A percentile compares a stretch with the other conserved stretches of the same genome.
Conservation (phyloP, 2,113 vertebrate species). For the Phaethon lepturus region DNA sequence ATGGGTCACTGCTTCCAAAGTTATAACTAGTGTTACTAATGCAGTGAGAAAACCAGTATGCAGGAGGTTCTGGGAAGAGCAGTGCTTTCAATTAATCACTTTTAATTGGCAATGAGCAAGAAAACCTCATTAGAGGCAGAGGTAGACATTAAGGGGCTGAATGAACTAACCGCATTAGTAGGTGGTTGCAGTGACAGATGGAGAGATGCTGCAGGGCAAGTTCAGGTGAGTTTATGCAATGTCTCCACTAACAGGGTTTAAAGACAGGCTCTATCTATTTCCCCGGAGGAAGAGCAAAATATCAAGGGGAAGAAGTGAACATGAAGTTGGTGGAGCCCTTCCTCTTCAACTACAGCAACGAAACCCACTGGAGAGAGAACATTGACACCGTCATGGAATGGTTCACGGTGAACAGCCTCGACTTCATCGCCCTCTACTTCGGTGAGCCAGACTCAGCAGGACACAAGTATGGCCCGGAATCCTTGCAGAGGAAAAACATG, state of each 20-base stretch:
- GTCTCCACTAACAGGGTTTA: constrained; percentile 79
- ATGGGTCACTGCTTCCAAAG: not conserved
- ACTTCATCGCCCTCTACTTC: constrained; percentile 89
- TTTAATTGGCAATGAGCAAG: not conserved
- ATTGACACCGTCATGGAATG: constrained; percentile 81
- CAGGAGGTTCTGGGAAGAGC: not conserved
- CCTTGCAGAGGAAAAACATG: constrained; percentile 75
- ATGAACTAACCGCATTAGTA: not conserved
- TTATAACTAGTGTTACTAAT: not conserved
- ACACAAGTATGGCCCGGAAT: constrained; percentile 85
- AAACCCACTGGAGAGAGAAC: constrained; percentile 82
- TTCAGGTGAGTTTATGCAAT: not conserved
- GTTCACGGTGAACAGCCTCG: constrained; percentile 77
- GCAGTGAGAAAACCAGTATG: not conserved
- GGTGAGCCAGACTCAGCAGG: constrained; percentile 86
- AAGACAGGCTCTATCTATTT: constrained; percentile 89
- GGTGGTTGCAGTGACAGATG: not conserved
- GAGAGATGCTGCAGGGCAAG: not conserved
- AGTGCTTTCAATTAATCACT: constrained; percentile 15
- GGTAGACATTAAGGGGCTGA: not conserved
- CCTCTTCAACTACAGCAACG: constrained; percentile 79
- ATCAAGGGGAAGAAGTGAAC: constrained; percentile 73
- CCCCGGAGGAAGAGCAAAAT: constrained; percentile 84
- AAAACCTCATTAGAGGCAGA: constrained; percentile 6
- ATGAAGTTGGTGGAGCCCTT: constrained; percentile 76